Percentiles rank a stretch among this genome's conserved stretches.
phyloP scores from a whole-genome alignment of 2,797 vertebrate species.

The Pseudopleuronectes americanus region DNA sequence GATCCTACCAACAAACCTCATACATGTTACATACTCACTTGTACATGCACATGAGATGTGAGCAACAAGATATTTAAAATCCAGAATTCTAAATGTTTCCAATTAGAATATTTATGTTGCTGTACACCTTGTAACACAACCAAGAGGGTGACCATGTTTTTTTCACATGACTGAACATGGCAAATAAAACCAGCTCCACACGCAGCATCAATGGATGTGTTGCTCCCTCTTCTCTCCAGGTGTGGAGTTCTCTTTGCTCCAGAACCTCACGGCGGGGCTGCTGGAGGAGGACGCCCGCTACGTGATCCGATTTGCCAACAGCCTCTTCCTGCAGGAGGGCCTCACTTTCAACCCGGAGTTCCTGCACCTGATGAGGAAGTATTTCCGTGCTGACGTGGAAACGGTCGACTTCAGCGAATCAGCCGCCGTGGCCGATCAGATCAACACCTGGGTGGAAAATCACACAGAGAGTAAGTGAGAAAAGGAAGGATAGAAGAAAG shows the following conservation, averaged over 20 bases:
- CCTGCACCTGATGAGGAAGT: conserved; percentile 92
- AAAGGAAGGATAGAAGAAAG: not conserved
- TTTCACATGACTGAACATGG: too few relatives aligned
- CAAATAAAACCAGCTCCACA: not conserved
- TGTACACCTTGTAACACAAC: too few relatives aligned
- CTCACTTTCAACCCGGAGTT: conserved; percentile 92
- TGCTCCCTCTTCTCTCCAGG: conserved; percentile 76
- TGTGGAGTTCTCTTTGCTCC: conserved; percentile 91
- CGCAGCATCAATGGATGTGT: not conserved
- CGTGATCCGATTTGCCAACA: conserved; percentile 91
- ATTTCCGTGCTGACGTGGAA: conserved; percentile 91
- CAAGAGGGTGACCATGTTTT: too few relatives aligned
- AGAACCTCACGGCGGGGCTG: conserved; percentile 88
- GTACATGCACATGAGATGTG: not conserved
- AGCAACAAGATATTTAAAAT: not conserved
- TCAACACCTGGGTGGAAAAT: conserved; percentile 98
- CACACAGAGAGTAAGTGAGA: conserved; percentile 92
- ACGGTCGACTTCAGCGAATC: conserved; percentile 93
- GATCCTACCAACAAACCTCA: too few relatives aligned
- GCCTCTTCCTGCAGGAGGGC: conserved; percentile 93
- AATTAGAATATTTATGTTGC: too few relatives aligned
- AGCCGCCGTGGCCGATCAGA: conserved; percentile 88
- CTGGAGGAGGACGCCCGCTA: conserved; percentile 86
- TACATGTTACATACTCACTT: too few relatives aligned
- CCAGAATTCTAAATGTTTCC: too few relatives aligned